Conservation (phyloP, 2,797 vertebrate species). For the Anableps anableps region DNA sequence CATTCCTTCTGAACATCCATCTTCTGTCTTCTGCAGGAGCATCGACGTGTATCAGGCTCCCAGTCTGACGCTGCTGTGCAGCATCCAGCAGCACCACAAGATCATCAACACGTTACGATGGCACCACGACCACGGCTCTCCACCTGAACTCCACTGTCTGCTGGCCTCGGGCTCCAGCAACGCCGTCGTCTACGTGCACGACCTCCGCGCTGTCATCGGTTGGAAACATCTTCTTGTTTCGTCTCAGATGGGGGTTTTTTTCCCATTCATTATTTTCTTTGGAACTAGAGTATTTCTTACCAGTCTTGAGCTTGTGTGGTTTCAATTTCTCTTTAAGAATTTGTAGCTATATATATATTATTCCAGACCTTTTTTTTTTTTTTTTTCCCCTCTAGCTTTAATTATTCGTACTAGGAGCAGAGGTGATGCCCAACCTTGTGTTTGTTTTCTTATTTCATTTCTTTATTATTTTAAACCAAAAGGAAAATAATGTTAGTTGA, state of each 20-base stretch:
- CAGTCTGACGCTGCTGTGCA: slow-evolving; percentile 87
- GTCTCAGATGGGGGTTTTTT: neutral
- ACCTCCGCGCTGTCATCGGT: slow-evolving; percentile 86
- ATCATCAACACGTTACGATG: slow-evolving; percentile 92
- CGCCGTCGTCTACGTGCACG: slow-evolving; percentile 90
- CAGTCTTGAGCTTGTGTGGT: neutral
- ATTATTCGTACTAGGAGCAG: neutral
- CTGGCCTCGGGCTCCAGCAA: slow-evolving; percentile 95
- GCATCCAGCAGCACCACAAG: slow-evolving; percentile 96
- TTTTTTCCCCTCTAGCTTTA: neutral
- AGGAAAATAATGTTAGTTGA: neutral
- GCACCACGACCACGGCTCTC: slow-evolving; percentile 86
- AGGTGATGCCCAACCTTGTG: neutral
- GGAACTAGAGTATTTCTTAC: neutral
- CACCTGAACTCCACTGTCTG: slow-evolving; percentile 82
- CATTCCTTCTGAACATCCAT: neutral
- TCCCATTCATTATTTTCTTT: neutral
- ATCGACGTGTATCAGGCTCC: slow-evolving; percentile 90
- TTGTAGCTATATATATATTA: neutral
- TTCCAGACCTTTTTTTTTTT: neutral
- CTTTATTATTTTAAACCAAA: neutral
- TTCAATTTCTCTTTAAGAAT: neutral
- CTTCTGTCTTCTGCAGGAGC: slow-evolving; percentile 78
- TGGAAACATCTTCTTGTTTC: slow-evolving; percentile 18
- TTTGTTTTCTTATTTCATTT: neutral